Evolutionary conservation across 2,113 vertebrate genomes (phyloP).

Genomic region (Coptodon bakossiorum): DNA sequence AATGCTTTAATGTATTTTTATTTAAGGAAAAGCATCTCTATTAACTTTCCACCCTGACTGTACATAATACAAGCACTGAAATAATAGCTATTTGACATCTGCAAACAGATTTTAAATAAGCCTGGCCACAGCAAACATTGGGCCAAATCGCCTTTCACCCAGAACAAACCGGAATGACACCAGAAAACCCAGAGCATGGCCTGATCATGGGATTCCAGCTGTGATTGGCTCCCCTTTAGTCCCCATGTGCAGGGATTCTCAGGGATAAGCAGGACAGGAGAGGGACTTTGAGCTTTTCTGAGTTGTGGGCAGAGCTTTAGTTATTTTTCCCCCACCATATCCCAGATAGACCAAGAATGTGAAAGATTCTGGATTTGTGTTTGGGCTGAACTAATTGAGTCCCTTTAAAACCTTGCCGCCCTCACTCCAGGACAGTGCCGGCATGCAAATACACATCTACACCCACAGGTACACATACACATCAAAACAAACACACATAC

Average conservation of each 20-base stretch:
- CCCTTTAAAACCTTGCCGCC: constrained; percentile 57
- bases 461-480: constrained; percentile 11
- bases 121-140: background rate
- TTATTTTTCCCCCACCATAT: constrained; percentile 40
- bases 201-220: constrained; percentile 56
- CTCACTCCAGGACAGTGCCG: constrained; percentile 53
- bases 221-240: constrained; percentile 44
- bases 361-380: constrained; percentile 64
- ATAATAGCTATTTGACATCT: background rate
- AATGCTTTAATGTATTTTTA: background rate
- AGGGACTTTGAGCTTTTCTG: constrained; percentile 51
- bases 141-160: constrained; percentile 51
- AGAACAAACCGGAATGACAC: constrained; percentile 17
- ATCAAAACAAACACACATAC: constrained; percentile 5
- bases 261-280: constrained; percentile 51
- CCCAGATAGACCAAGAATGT: constrained; percentile 56
- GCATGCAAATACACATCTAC: constrained; percentile 7
- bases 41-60: background rate
- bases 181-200: constrained; percentile 16
- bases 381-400: constrained; percentile 72
- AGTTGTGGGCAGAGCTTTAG: constrained; percentile 40
- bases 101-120: constrained; percentile 10
- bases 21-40: background rate
- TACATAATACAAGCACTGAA: background rate
- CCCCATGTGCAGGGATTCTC: constrained; percentile 56